phyloP scores from a whole-genome alignment of 2,888 invertebrate species.

The Apamea monoglypha region DNA sequence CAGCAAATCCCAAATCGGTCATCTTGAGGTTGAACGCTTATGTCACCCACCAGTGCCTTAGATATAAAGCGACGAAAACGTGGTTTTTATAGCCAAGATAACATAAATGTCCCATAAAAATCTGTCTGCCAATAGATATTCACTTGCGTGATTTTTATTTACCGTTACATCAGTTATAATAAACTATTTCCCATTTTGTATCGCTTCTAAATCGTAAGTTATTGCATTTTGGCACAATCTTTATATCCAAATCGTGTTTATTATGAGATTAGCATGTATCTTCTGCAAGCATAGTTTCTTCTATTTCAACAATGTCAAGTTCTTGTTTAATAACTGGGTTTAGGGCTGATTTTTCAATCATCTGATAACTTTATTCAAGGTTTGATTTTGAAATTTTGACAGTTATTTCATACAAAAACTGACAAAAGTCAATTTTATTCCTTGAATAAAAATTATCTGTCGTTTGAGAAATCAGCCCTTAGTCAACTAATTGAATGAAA shows the following conservation, averaged over 20 bases:
- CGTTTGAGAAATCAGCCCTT: too few relatives aligned
- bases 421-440: too few relatives aligned
- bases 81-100: constrained; percentile 49
- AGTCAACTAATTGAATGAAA: not conserved
- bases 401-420: too few relatives aligned
- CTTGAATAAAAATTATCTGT: too few relatives aligned
- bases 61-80: constrained; percentile 30
- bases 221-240: not conserved
- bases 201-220: constrained; percentile 10
- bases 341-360: too few relatives aligned
- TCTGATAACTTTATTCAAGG: too few relatives aligned
- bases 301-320: not conserved
- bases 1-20: constrained; percentile 39
- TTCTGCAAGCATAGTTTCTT: not conserved
- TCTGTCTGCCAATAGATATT: constrained; percentile 39
- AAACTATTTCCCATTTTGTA: constrained; percentile 19
- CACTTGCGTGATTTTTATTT: constrained; percentile 44
- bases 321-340: not conserved
- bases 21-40: constrained; percentile 46
- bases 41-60: constrained; percentile 36
- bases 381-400: too few relatives aligned
- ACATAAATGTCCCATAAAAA: constrained; percentile 47
- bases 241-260: not conserved
- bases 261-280: not conserved
- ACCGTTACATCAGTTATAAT: constrained; percentile 32